Evolutionary conservation across 2,797 vertebrate genomes (phyloP), one percentile per base, ranked within the genome.

Genomic region (Eptatretus atami): DNA sequence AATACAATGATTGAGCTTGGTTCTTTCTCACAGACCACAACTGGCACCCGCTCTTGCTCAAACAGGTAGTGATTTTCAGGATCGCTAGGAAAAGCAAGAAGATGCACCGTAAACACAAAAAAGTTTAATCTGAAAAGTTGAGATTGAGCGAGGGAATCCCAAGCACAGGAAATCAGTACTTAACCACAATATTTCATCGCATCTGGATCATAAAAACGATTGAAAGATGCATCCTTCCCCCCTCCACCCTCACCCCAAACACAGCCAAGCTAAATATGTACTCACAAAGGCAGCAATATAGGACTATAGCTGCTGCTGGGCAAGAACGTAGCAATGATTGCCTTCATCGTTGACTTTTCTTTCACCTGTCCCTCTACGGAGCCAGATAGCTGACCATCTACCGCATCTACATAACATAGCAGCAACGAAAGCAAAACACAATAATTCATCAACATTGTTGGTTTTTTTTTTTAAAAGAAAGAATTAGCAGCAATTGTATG

Each of bases 291-390:
- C 67, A 95, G 78, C 1, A 83, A 85, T 71, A 98, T 86, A 60
- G 87, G 78, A 70, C 82, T 96, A 71, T 83, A 98, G 71, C 76
- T 98, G 77, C 86, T 96, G 69, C 92, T 90, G 44, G 90, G 92
- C 68, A 98, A 78, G 69, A 98, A 78, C 74, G 88, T 96, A 66
- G 92, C 92, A 64, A 98, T 79, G 74, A 98, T 98, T 67, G 92
- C 84, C 72, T 98, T 98, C 92, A 98, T 98, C 65, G 90, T 96
- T 71, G 88, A 93, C 57, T 95, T 98, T 73, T 98, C 92, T 70
- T 93, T 98, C 68, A 98, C 86, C 69, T 95, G 90, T 69, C 82
- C 92, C 70, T 98, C 92, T 63, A 73, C 80, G 70, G 87, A 93
- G 67, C 86, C 85, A 72, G 87, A 67, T 67, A 81, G 72, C 73